Conservation (phyloP, 2,797 vertebrate species). For the Glossophaga mutica region DNA sequence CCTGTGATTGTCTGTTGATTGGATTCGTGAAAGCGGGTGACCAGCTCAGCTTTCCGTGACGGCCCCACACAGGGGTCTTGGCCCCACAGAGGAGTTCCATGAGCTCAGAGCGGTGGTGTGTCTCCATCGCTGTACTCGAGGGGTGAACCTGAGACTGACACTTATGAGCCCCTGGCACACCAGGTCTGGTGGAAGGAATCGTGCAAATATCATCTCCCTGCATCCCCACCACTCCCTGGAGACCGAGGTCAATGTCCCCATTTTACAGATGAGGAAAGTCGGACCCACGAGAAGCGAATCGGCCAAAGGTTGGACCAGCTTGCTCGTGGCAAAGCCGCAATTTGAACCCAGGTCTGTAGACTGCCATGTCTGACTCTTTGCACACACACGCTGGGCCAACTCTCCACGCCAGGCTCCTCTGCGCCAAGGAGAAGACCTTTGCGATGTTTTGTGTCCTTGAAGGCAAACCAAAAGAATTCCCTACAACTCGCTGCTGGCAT, state of each 20-base stretch:
- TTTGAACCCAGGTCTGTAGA: slow-evolving; percentile 53
- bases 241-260: background rate
- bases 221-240: background rate
- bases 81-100: background rate
- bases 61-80: accelerated
- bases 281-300: background rate
- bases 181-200: background rate
- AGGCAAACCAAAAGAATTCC: slow-evolving; percentile 77
- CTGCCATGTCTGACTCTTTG: slow-evolving; percentile 53
- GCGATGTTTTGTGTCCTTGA: slow-evolving; percentile 75
- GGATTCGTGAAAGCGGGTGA: background rate
- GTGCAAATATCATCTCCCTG: background rate
- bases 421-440: slow-evolving; percentile 77
- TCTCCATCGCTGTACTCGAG: background rate
- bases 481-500: slow-evolving; percentile 64
- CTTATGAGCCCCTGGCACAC: background rate
- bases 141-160: background rate
- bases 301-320: background rate
- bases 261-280: background rate
- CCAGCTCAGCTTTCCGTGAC: background rate
- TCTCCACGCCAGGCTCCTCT: background rate
- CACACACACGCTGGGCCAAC: background rate
- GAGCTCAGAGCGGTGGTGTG: no score
- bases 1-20: background rate
- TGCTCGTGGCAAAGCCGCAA: background rate